Base-by-base conservation (phyloP, 2,797 vertebrate species). In the Neosilurus mollespiculum region DNA sequence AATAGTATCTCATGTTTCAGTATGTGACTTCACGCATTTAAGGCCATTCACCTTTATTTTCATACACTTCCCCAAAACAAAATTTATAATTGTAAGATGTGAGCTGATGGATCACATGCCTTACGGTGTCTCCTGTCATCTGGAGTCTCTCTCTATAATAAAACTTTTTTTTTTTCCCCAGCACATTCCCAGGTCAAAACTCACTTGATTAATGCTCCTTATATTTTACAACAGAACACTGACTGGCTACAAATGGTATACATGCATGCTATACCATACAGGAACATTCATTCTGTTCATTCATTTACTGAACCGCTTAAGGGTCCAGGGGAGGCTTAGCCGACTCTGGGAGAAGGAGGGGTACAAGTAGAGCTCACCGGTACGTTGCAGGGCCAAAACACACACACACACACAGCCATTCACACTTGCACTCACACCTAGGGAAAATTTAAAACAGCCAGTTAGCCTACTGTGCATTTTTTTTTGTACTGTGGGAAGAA, bases 111-210 rank as follows among this genome's bases (percentile, higher is more conserved):
- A 80, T 85, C 24, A 70, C 59, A 82, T 22, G 10, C 51, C 53
- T 30, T 37, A 34, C 22, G 18, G 64, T 73, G 72, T 82, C 71
- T 54, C 77, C 53, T 30, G 66, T 75, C 84, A 88, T 87, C 76
- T 87, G 72, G 81, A 77, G 56, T 69, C 79, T 85, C 43, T 84
- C 67, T 85, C 43, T 61, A 81, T 66, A 78, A 76, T 81, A 86
- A 83, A 79, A 76, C 15, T 24, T 11, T 59, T 16, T 59, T 59
- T 24, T 49, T 81, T 66, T 80, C 78, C 77, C 78, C 80, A 72
- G 34, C 30, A 51, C 71, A 58, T 78, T 87, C 84, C 62, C 76
- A 20, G 53, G 61, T 78, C 80, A 54, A 73, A 84, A 81, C 69
- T 20, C 49, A 62, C 83, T 80, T 81, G 80, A 86, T 73, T 81